A percentile compares a stretch with the other conserved stretches of the same genome.
phyloP scores from a whole-genome alignment of 37 sponge, comb jelly and placozoan genomes.

The Beroe ovata region DNA sequence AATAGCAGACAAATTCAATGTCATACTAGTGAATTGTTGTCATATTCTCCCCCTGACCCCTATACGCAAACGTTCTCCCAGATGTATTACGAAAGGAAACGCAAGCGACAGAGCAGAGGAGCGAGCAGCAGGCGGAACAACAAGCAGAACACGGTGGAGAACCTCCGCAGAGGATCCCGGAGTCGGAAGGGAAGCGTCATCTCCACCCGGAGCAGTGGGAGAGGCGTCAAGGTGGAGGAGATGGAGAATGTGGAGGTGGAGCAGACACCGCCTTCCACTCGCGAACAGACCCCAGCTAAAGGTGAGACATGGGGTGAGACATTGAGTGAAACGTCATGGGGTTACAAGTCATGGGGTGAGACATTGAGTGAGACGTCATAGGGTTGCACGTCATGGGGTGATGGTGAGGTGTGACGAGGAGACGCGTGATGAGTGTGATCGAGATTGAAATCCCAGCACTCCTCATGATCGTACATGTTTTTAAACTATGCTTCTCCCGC shows the following conservation, averaged over 20 bases:
- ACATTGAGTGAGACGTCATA: too few relatives aligned
- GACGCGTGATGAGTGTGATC: too few relatives aligned
- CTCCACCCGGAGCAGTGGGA: conserved; percentile 10
- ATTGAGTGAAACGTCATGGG: too few relatives aligned
- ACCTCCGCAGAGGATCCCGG: conserved; percentile 38
- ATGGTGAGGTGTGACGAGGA: too few relatives aligned
- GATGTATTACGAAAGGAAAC: conserved; percentile 36
- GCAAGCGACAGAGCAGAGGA: conserved; percentile 54
- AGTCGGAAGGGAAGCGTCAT: conserved; percentile 33
- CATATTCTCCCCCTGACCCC: too few relatives aligned
- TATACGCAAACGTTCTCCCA: too few relatives aligned
- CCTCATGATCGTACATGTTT: too few relatives aligned
- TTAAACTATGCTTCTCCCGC: not conserved
- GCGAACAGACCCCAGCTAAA: not conserved
- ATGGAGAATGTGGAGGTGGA: not conserved
- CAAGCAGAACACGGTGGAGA: conserved; percentile 19
- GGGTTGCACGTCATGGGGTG: too few relatives aligned
- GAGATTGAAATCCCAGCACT: too few relatives aligned
- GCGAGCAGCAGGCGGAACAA: conserved; percentile 33
- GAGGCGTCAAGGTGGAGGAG: conserved; percentile 19
- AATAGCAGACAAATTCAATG: too few relatives aligned
- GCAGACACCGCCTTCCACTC: not conserved
- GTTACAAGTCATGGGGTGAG: too few relatives aligned
- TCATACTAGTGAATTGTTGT: too few relatives aligned
- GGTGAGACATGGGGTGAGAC: not conserved